Evolutionary conservation across 1,140 invertebrate genomes (phyloP).

Genomic region (Sinella curviseta): DNA sequence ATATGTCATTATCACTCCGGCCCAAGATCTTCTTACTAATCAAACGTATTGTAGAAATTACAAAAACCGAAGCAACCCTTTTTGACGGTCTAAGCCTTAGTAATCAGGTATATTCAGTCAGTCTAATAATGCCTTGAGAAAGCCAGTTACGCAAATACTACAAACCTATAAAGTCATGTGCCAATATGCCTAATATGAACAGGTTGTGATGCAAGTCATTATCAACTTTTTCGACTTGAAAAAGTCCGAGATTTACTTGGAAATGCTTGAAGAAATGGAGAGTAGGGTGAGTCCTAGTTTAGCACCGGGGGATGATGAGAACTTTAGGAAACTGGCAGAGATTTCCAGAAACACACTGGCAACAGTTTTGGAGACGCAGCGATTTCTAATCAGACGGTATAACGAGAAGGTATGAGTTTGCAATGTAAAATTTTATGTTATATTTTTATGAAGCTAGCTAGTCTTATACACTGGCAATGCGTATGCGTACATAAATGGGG

Average conservation of each 20-base stretch:
- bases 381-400: neutral
- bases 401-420: neutral
- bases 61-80: conserved; percentile 42
- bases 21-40: conserved; percentile 44
- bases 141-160: neutral
- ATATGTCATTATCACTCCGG: conserved; percentile 37
- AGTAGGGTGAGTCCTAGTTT: neutral
- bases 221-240: conserved; percentile 47
- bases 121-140: neutral
- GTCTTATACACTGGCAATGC: too few species aligned
- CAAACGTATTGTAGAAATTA: conserved; percentile 38
- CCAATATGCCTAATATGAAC: neutral
- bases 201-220: conserved; percentile 49
- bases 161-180: too few species aligned
- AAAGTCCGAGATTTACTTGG: conserved; percentile 40
- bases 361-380: conserved; percentile 42
- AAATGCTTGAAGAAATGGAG: conserved; percentile 38
- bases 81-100: conserved; percentile 40
- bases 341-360: conserved; percentile 39
- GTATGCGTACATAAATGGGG: too few species aligned
- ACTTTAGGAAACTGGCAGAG: neutral
- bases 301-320: neutral
- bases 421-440: too few species aligned
- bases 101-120: conserved; percentile 41
- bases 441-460: too few species aligned